Evolutionary conservation across 53 echinoderm and acorn worm species (phyloP), one percentile per base, ranked within the genome.

Genomic region (Echinarachnius parma): DNA sequence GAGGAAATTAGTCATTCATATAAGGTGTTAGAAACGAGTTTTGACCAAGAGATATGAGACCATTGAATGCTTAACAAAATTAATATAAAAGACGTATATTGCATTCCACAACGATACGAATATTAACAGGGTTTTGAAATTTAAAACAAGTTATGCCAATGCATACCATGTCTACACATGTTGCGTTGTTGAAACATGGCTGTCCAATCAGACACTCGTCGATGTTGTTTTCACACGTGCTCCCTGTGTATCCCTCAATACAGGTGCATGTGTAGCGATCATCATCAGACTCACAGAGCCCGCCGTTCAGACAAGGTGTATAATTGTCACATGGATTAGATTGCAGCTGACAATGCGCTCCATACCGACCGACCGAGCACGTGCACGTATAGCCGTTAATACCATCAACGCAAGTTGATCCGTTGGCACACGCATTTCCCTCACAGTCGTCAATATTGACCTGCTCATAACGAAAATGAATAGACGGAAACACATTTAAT

Each of bases 101-200:
- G n/a, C n/a, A n/a, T n/a, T n/a, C n/a, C n/a, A n/a, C n/a, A n/a
- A n/a, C n/a, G n/a, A n/a, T n/a, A n/a, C n/a, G n/a, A n/a, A n/a
- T n/a, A n/a, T n/a, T n/a, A n/a, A n/a, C n/a, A n/a, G n/a, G n/a
- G n/a, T n/a, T n/a, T n/a, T n/a, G n/a, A n/a, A n/a, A n/a, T n/a
- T n/a, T n/a, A n/a, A n/a, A n/a, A n/a, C n/a, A n/a, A n/a, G n/a
- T n/a, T n/a, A n/a, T n/a, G n/a, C n/a, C n/a, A 13, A 5, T 9
- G n/a, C 21, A 45, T 66, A 66, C 66, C 66, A 47, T 46, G 48
- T 66, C 66, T 66, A 47, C 48, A 48, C 66, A 66, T 1, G 48
- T 48, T 2, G 66, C 25, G 5, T 48, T 48, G 29, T 11, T 30
- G 15, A 48, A 16, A 66, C 66, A 66, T 1, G 3, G 46, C n/a